Evolutionary conservation across 2,888 invertebrate genomes (phyloP), one percentile per base, ranked within the genome.

Genomic region (Oconnorella tubifera): DNA sequence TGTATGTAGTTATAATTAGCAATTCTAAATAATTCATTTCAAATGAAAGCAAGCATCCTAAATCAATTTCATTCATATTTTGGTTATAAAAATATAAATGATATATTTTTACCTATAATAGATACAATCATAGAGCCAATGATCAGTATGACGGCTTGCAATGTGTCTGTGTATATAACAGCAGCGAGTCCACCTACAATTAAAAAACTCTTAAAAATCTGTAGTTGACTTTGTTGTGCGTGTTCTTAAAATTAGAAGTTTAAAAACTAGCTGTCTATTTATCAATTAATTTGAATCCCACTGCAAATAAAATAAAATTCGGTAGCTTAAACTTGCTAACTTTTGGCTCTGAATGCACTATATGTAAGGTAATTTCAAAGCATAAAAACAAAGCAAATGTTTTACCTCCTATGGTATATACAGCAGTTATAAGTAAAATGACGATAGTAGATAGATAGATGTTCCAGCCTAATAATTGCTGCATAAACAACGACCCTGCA

Each of bases 111-210:
- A 83, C 83, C 78, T 19, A 82, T 66, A 40, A 78, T 66, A 75
- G 78, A 80, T 2, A 85, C 76, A 48, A 80, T 76, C 25, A 82
- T 73, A 2, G 85, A 82, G 14, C 85, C 85, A 55, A 82, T 71
- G 4, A 85, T 69, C 78, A 85, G 83, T 6, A 85, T 78, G 51
- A 83, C 77, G 2, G 84, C 83, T 75, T 85, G 85, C n/a, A 84
- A 76, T n/a, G 83, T 81, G 72, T 84, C 84, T 2, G 83, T 84
- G 80, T 82, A 84, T 51, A 84, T 84, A 10, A 84, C 84, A n/a
- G 84, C 83, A 25, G 81, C 79, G 19, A 84, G 74, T 0, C 84
- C 84, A 31, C 82, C 83, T 75, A 19, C 40, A 40, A 19, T 14
- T n/a, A n/a, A n/a, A n/a, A n/a, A n/a, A n/a, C n/a, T n/a, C n/a